A percentile compares a stretch with the other conserved stretches of the same genome.
Conservation (phyloP, 2,888 invertebrate species). For the Tetragonula carbonaria region DNA sequence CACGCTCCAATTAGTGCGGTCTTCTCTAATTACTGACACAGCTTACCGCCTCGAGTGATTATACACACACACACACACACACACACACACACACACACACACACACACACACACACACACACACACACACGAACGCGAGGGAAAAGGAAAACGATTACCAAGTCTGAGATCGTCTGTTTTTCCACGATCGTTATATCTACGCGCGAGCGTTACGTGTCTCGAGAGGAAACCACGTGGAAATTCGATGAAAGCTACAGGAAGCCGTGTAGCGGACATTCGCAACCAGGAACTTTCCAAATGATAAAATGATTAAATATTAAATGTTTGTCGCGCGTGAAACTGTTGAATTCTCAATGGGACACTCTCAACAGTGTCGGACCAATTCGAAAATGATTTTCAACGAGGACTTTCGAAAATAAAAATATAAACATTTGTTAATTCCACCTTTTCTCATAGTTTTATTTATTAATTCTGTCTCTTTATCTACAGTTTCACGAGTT, state of each 20-base stretch:
- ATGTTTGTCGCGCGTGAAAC: not conserved
- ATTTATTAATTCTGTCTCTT: no score
- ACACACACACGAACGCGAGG: not conserved
- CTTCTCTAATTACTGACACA: slow-evolving; percentile 66
- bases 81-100: not conserved
- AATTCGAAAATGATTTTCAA: not conserved
- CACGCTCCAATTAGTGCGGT: slow-evolving; percentile 67
- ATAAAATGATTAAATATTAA: not conserved
- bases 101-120: not conserved
- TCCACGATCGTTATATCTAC: slow-evolving; percentile 10
- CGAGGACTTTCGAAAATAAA: not conserved
- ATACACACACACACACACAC: slow-evolving; percentile 6
- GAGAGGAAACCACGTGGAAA: slow-evolving; percentile 3
- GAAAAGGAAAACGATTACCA: slow-evolving; percentile 49
- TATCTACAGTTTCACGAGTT: no score
- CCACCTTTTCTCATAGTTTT: no score
- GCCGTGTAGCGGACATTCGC: not conserved
- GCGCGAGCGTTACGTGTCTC: slow-evolving; percentile 11
- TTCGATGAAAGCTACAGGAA: not conserved
- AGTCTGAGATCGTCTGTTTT: slow-evolving; percentile 8
- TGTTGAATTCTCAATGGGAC: not conserved
- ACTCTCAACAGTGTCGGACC: not conserved
- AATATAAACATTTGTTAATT: no score
- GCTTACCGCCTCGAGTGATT: slow-evolving; percentile 49
- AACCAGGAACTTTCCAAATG: not conserved